phyloP scores from a whole-genome alignment of 2,888 invertebrate species.

The Euplexia lucipara region DNA sequence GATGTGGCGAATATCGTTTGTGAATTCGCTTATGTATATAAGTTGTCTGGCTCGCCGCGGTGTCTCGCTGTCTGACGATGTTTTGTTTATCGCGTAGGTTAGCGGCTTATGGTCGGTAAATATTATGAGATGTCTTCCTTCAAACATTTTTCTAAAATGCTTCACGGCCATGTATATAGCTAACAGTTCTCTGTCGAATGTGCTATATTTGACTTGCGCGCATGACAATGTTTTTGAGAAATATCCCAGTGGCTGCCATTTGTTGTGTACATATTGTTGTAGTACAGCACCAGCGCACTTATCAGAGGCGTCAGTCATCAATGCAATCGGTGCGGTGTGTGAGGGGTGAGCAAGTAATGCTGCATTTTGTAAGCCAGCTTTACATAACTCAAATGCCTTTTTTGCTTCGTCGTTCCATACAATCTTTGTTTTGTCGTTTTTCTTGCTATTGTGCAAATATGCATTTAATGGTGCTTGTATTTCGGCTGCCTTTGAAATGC shows the following conservation, averaged over 20 bases:
- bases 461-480: conserved; percentile 1
- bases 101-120: too few relatives aligned
- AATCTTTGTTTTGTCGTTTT: background rate
- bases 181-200: conserved; percentile 5
- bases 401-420: background rate
- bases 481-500: background rate
- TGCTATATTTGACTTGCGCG: conserved; percentile 1
- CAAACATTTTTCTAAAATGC: conserved; percentile 9
- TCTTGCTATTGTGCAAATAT: background rate
- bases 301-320: conserved; percentile 4
- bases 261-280: background rate
- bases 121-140: background rate
- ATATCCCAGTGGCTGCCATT: conserved; percentile 7
- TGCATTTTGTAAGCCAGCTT: conserved; percentile 4
- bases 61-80: background rate
- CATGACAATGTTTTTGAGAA: conserved; percentile 2
- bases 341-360: conserved; percentile 12
- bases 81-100: conserved; percentile 1
- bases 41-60: background rate
- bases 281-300: background rate
- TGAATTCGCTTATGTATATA: background rate
- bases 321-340: background rate
- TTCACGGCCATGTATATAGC: conserved; percentile 8
- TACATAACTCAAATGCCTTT: conserved; percentile 9
- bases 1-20: background rate